Evolutionary conservation across 2,113 vertebrate genomes (phyloP), one percentile per base, ranked within the genome.

Genomic region (Elephas maximus): DNA sequence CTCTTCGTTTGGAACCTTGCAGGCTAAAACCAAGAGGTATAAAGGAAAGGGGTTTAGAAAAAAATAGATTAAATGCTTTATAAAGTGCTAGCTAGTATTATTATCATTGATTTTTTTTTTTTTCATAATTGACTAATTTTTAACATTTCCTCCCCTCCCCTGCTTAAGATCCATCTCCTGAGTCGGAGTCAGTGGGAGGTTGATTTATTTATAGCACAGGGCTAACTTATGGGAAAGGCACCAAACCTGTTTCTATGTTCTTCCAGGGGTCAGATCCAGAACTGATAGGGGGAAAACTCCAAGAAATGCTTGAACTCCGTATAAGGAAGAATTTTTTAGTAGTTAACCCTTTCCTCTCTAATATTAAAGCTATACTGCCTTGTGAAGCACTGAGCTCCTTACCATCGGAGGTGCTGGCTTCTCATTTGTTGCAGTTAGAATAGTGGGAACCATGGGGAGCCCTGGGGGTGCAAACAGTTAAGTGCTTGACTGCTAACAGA

Each of bases 1-100:
- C 15, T 88, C 41, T 94, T 88, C 80, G 24, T 91, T 65, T 78
- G 41, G 45, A 95, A 88, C 24, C 12, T 63, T 74, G 81, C 30
- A 96, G 48, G 11, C 26, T 71, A 41, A 45, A 4, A 45, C 1
- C 1, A 0, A 82, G 33, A 37, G 48, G 78, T n/a, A 26, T 24
- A 5, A 5, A 24, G 14, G 24, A 80, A 71, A 44, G 4, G 10
- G 37, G 1, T 89, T 88, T 41, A 60, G 8, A 79, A 65, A 71
- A 53, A 87, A 88, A 57, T 79, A 20, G 21, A 69, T 45, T 28
- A 92, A 89, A 14, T 33, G 21, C 37, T 76, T 90, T 45, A 89
- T 80, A 74, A 91, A 85, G 8, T 62, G 2, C 77, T 88, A 79
- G 51, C 11, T 76, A 33, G 12, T 41, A 57, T 62, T 20, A 74